Percentiles rank a stretch among this genome's conserved stretches.
Evolutionary conservation across 2,113 vertebrate genomes (phyloP).

Genomic region (Kryptolebias marmoratus): DNA sequence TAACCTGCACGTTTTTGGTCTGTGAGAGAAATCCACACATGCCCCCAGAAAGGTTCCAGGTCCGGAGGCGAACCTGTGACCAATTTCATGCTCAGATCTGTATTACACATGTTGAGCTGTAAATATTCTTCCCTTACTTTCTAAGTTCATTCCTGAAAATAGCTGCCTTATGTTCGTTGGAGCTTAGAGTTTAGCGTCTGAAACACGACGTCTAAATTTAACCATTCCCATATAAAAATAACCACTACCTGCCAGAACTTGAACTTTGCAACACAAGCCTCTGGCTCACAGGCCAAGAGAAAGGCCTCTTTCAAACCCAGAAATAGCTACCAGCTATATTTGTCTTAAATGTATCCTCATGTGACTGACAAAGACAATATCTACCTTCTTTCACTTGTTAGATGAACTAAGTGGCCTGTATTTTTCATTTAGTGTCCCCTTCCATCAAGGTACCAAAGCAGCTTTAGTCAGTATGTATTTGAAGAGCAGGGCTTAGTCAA

Average conservation of each 20-base stretch:
- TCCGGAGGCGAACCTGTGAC: too few species aligned
- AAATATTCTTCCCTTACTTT: background rate
- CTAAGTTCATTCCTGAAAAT: background rate
- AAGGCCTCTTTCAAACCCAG: slow-evolving; percentile 9
- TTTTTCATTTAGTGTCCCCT: background rate
- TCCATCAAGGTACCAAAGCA: background rate
- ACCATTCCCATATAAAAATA: background rate
- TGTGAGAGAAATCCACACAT: too few species aligned
- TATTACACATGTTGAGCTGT: background rate
- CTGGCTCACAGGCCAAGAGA: slow-evolving; percentile 12
- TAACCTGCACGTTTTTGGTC: too few species aligned
- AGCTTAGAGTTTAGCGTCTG: background rate
- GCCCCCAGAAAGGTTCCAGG: too few species aligned
- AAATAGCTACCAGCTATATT: slow-evolving; percentile 52
- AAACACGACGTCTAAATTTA: slow-evolving; percentile 4
- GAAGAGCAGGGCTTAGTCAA: too few species aligned
- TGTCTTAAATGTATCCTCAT: slow-evolving; percentile 1
- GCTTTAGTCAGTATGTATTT: background rate
- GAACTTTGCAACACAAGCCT: slow-evolving; percentile 14
- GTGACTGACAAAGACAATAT: slow-evolving; percentile 37
- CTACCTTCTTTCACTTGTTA: slow-evolving; percentile 13
- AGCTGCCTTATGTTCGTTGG: background rate
- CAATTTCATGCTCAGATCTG: background rate
- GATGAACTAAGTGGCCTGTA: slow-evolving; percentile 1
- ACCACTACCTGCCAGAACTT: too few species aligned